Evolutionary conservation across 2,888 invertebrate species (phyloP).

Genomic region (Archips xylosteana): DNA sequence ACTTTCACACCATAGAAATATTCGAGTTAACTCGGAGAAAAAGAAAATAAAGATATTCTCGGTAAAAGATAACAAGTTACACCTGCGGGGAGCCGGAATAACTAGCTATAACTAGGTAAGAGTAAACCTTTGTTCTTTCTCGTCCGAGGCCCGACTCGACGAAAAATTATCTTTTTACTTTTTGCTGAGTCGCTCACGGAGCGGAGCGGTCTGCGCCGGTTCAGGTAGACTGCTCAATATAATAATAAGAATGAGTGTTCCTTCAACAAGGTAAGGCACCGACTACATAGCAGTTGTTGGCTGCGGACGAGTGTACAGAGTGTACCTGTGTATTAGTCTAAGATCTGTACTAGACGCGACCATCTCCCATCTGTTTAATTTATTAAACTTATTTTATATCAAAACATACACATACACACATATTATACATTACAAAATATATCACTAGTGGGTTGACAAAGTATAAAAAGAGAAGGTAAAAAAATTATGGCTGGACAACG

Average conservation of each 20-base stretch:
- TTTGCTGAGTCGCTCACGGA: conserved; percentile 74
- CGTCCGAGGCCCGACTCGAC: conserved; percentile 70
- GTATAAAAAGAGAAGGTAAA: background rate
- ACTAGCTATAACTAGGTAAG: conserved; percentile 79
- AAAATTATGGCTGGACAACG: no score
- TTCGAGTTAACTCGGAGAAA: conserved; percentile 58
- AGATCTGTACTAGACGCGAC: background rate
- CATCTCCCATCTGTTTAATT: background rate
- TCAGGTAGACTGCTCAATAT: conserved; percentile 78
- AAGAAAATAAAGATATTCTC: conserved; percentile 71
- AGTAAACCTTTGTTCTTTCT: conserved; percentile 80
- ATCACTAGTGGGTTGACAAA: no score
- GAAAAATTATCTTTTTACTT: conserved; percentile 82
- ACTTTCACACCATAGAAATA: conserved; percentile 64
- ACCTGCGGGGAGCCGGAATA: conserved; percentile 76
- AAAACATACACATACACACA: no score
- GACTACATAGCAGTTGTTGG: conserved; percentile 3
- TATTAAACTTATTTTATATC: no score
- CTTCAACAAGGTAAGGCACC: conserved; percentile 13
- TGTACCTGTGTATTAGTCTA: background rate
- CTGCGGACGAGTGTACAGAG: background rate
- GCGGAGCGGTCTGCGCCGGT: conserved; percentile 60
- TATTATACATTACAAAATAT: no score
- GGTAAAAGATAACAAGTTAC: conserved; percentile 78
- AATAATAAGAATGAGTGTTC: conserved; percentile 61